These are phyloP conservation scores for Empidonax traillii DNA, from an alignment of 2,113 vertebrate species.

Conservation along the genomic window DNA sequence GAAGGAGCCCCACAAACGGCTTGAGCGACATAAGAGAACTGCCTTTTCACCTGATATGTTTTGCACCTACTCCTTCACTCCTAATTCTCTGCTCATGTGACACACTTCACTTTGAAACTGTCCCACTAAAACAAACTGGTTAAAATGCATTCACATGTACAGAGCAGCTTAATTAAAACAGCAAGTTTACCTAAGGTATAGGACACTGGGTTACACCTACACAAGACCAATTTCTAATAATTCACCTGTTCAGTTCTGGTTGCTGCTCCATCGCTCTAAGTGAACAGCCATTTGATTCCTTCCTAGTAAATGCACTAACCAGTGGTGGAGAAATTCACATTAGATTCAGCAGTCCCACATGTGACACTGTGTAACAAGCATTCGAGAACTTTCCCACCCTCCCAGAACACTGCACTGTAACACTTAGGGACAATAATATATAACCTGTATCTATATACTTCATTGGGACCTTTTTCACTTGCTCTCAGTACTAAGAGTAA, in stretches of 20 bases:
- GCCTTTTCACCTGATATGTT: neutral
- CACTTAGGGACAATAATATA: neutral
- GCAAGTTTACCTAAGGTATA: neutral
- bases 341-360: neutral
- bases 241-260: neutral
- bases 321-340: accelerated
- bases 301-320: neutral
- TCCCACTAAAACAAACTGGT: neutral
- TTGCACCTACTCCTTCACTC: neutral
- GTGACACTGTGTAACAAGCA: neutral
- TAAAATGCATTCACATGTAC: neutral
- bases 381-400: too few species aligned
- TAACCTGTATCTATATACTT: neutral
- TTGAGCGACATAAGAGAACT: accelerated
- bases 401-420: neutral
- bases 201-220: neutral
- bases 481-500: neutral
- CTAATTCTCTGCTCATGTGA: neutral
- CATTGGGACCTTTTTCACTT: neutral
- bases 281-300: accelerated
- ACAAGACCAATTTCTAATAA: neutral
- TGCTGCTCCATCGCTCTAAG: neutral
- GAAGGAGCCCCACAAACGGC: accelerated
- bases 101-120: neutral
- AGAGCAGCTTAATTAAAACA: neutral